phyloP scores from a whole-genome alignment of 2,888 invertebrate species.

The Silvanus unidentatus region DNA sequence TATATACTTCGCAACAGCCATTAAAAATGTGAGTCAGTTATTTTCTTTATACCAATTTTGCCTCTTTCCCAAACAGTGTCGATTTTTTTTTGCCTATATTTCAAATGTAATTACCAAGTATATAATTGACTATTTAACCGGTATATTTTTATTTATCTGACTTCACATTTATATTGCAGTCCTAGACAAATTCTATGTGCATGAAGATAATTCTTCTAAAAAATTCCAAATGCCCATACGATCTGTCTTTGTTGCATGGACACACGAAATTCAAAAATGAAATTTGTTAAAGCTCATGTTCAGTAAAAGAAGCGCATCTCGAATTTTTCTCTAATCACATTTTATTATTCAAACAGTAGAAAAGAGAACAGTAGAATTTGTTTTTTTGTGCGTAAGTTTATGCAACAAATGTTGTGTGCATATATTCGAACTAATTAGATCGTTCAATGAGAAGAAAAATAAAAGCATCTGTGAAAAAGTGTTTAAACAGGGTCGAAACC shows the following conservation, averaged over 20 bases:
- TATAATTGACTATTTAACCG: slow-evolving; percentile 40
- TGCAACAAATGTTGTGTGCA: no score
- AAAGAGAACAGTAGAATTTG: no score
- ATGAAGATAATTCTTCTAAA: slow-evolving; percentile 41
- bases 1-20: slow-evolving; percentile 47
- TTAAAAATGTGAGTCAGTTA: slow-evolving; percentile 41
- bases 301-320: no score
- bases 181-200: slow-evolving; percentile 46
- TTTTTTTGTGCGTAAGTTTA: neutral
- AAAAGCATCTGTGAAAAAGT: no score
- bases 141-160: slow-evolving; percentile 38
- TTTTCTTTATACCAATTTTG: slow-evolving; percentile 33
- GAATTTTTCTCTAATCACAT: no score
- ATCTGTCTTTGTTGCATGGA: slow-evolving; percentile 25
- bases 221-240: slow-evolving; percentile 30
- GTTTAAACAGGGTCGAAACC: no score
- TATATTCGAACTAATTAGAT: no score
- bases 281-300: slow-evolving; percentile 5
- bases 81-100: slow-evolving; percentile 18
- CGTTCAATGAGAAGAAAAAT: no score
- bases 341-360: no score
- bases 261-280: slow-evolving; percentile 1
- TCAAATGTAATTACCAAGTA: slow-evolving; percentile 8
- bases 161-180: slow-evolving; percentile 42
- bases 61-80: slow-evolving; percentile 18